Base-by-base conservation (phyloP, 1,140 invertebrate species). In the Seison nebaliae region DNA sequence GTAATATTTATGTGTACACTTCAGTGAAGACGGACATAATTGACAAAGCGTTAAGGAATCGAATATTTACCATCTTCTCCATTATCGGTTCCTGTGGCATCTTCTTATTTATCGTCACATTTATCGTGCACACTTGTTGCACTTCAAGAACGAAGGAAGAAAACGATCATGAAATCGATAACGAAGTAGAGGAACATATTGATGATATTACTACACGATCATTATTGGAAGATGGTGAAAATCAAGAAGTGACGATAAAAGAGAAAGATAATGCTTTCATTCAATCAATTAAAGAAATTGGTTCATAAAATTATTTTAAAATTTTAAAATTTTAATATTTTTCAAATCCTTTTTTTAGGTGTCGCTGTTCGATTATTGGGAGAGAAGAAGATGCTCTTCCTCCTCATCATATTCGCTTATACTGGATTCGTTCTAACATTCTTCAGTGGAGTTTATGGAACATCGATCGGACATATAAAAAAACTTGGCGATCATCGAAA, bases 401-500 rank as follows among this genome's bases (percentile, higher is more conserved):
- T 91, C 2, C 71, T 71, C 43, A 50, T 80, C 21, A 73, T 75
- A 0, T 88, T 88, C 53, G 68, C 79, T 36, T 91, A 86, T 51
- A 84, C 80, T 26, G 73, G 72, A 75, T 49, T 49, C 46, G 36
- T 37, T 43, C 43, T 47, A 44, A 80, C 79, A 0, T 93, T 91
- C 64, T 86, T 76, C 59, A 81, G 76, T 50, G 80, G 79, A 1
- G 80, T 94, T 0, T 93, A 91, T 57, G 74, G 78, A n/a, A 67
- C 76, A 0, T 71, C 74, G 46, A 71, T 91, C 43, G 76, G 78
- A 1, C 76, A 77, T 44, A 86, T 77, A 0, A 51, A 64, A 29
- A 51, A 62, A 6, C 72, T 88, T 53, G 74, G 75, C 0, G 63
- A 29, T 8, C 66, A 70, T 30, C 67, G 72, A 0, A 86, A 83